These are phyloP conservation scores for Etheostoma perlongum DNA, from an alignment of 2,797 vertebrate genomes.

Conservation along the genomic window DNA sequence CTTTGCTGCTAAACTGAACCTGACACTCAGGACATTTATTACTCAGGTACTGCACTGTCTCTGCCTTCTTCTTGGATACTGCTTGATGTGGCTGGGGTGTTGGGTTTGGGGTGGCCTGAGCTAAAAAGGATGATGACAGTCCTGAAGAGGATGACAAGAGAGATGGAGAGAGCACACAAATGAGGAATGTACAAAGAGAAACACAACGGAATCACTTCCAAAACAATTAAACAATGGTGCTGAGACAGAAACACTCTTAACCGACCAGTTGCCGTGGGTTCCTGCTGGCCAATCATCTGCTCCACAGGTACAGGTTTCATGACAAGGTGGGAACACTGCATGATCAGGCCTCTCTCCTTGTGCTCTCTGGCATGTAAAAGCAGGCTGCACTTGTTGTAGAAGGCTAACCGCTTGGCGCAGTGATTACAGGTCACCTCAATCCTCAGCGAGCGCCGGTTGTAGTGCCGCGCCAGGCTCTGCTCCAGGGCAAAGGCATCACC, in stretches of 20 bases:
- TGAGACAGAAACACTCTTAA: background rate
- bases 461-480: constrained; percentile 93
- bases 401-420: constrained; percentile 93
- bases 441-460: constrained; percentile 94
- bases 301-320: constrained; percentile 95
- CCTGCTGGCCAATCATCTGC: constrained; percentile 95
- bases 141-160: constrained; percentile 40
- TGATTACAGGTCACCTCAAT: constrained; percentile 99
- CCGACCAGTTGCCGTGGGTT: constrained; percentile 84
- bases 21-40: constrained; percentile 92
- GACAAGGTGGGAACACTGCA: constrained; percentile 98
- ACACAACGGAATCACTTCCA: background rate
- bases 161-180: constrained; percentile 40
- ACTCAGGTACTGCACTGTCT: constrained; percentile 80
- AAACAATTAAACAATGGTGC: background rate
- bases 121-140: constrained; percentile 31
- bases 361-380: constrained; percentile 96
- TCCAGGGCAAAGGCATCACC: constrained; percentile 95
- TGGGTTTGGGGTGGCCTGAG: constrained; percentile 25
- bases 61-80: constrained; percentile 59
- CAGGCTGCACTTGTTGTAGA: constrained; percentile 99
- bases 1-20: constrained; percentile 89
- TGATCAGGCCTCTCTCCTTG: constrained; percentile 96
- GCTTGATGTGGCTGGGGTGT: constrained; percentile 67
- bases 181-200: background rate